Evolutionary conservation across 2,888 invertebrate species (phyloP).

Genomic region (Embidobia sp.): DNA sequence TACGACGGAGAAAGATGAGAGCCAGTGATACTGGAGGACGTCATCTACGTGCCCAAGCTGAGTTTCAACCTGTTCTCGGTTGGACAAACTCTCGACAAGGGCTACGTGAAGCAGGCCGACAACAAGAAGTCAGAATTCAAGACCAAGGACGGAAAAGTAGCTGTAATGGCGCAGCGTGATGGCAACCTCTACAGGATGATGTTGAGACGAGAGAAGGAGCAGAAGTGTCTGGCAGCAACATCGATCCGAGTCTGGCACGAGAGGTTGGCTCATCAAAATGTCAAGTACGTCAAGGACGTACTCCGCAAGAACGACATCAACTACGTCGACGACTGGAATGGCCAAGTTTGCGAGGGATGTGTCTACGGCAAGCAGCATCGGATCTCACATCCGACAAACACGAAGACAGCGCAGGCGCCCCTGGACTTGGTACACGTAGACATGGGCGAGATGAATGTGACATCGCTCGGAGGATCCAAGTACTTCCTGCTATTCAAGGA

Average conservation of each 20-base stretch:
- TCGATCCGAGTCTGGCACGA: not conserved
- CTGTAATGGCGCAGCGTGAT: not conserved
- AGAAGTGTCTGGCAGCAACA: not conserved
- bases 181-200: not conserved
- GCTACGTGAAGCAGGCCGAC: constrained; percentile 12
- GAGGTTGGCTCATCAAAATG: constrained; percentile 1
- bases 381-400: not conserved
- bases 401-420: not conserved
- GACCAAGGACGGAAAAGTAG: not conserved
- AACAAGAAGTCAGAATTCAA: not conserved
- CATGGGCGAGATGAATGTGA: not conserved
- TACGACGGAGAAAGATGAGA: constrained; percentile 6
- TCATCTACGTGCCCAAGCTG: not conserved
- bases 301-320: not conserved
- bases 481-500: constrained; percentile 4
- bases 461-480: not conserved
- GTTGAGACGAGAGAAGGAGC: not conserved
- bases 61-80: not conserved
- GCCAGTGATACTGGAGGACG: constrained; percentile 15
- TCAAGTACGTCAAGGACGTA: not conserved
- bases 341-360: not conserved
- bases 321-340: constrained; percentile 3
- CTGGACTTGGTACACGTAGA: not conserved
- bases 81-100: not conserved
- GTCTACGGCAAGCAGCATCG: not conserved